Conservation (phyloP, 2,113 vertebrate species). For the Sorex araneus region DNA sequence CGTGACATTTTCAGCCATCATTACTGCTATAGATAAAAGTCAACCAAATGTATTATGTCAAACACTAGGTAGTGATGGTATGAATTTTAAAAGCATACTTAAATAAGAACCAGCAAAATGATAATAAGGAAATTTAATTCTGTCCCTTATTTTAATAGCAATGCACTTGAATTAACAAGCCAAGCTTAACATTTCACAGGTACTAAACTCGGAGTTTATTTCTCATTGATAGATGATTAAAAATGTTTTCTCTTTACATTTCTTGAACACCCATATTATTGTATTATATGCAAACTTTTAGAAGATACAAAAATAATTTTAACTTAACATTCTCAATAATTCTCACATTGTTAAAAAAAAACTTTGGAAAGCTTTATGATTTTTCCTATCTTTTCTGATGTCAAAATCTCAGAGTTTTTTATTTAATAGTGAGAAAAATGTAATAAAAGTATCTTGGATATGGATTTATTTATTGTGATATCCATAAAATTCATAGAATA, state of each 20-base stretch:
- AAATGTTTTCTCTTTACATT: conserved; percentile 67
- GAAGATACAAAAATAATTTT: conserved; percentile 45
- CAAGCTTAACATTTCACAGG: conserved; percentile 54
- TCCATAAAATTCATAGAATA: not conserved
- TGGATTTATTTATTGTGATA: not conserved
- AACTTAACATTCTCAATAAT: conserved; percentile 33
- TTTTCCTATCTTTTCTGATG: conserved; percentile 43
- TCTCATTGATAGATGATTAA: conserved; percentile 61
- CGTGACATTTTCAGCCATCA: conserved; percentile 87
- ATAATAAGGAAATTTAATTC: conserved; percentile 58
- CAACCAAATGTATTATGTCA: conserved; percentile 84
- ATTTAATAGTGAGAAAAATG: not conserved
- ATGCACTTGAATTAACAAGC: conserved; percentile 28
- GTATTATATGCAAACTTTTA: conserved; percentile 41
- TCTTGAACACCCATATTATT: conserved; percentile 28
- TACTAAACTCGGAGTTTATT: conserved; percentile 61
- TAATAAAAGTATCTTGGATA: not conserved
- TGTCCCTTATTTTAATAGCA: conserved; percentile 55
- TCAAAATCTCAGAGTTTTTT: not conserved
- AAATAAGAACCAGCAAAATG: conserved; percentile 52
- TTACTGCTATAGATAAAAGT: conserved; percentile 85
- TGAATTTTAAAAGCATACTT: conserved; percentile 68
- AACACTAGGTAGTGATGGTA: conserved; percentile 14
- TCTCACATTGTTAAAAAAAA: not conserved
- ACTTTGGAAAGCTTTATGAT: conserved; percentile 12